Conservation (phyloP, 1,140 invertebrate species). For the Hormaphis cornu region DNA sequence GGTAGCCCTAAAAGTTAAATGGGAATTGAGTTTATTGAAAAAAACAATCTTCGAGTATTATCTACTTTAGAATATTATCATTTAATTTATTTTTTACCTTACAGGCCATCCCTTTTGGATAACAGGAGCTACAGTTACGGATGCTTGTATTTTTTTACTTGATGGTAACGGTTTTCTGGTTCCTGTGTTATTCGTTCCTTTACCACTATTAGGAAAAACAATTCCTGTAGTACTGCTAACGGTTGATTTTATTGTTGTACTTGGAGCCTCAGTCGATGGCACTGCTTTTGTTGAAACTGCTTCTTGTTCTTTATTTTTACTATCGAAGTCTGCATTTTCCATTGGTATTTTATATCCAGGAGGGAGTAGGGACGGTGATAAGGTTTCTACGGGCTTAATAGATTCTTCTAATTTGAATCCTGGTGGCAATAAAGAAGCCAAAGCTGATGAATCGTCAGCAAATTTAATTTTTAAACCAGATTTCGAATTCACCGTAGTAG, state of each 20-base stretch:
- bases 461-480: slow-evolving; percentile 40
- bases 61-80: not conserved
- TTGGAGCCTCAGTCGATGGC: slow-evolving; percentile 39
- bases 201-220: slow-evolving; percentile 68
- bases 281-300: slow-evolving; percentile 34
- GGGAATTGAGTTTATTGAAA: not conserved
- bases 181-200: slow-evolving; percentile 51
- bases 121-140: slow-evolving; percentile 43
- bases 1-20: slow-evolving; percentile 54
- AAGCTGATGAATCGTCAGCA: slow-evolving; percentile 46
- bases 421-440: slow-evolving; percentile 51
- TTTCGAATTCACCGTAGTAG: slow-evolving; percentile 43
- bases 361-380: slow-evolving; percentile 40
- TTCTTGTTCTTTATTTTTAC: not conserved
- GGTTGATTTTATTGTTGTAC: slow-evolving; percentile 38
- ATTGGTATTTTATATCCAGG: slow-evolving; percentile 2
- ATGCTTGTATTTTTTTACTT: slow-evolving; percentile 43
- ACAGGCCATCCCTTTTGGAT: slow-evolving; percentile 73
- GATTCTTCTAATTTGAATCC: slow-evolving; percentile 46
- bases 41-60: not conserved
- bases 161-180: slow-evolving; percentile 43
- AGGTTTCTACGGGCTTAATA: slow-evolving; percentile 36
- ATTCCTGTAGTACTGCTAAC: slow-evolving; percentile 51
- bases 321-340: not conserved
- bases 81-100: slow-evolving; percentile 47